A percentile compares a stretch with the other conserved stretches of the same genome.
Evolutionary conservation across 1,140 invertebrate species (phyloP).

Genomic region (Trypoxylus dichotomus): DNA sequence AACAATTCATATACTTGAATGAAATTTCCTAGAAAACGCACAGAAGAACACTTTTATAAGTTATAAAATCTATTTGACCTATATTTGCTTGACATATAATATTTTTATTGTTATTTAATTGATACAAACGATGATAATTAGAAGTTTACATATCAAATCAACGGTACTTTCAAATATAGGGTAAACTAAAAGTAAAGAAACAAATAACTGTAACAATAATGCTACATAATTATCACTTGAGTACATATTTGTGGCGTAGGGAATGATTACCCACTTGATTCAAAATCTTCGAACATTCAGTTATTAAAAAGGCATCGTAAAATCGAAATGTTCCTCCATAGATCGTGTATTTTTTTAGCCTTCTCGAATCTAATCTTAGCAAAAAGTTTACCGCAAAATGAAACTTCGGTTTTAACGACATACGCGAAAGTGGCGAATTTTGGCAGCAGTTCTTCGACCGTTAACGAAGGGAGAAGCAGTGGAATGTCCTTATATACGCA

Average conservation of each 20-base stretch:
- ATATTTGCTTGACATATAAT: not conserved
- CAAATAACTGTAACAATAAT: conserved; percentile 46
- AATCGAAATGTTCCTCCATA: not conserved
- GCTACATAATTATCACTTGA: conserved; percentile 45
- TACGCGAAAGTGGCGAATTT: conserved; percentile 51
- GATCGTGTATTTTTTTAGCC: not conserved
- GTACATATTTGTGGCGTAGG: conserved; percentile 41
- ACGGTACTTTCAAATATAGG: conserved; percentile 29
- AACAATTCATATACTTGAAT: no score
- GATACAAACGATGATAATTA: conserved; percentile 6
- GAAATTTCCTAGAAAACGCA: no score
- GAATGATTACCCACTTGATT: not conserved
- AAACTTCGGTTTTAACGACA: conserved; percentile 38
- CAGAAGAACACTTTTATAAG: not conserved
- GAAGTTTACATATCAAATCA: conserved; percentile 24
- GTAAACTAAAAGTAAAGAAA: conserved; percentile 28
- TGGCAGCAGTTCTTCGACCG: conserved; percentile 37
- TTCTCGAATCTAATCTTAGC: not conserved
- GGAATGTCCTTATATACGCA: conserved; percentile 46
- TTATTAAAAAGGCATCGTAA: not conserved
- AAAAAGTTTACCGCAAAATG: conserved; percentile 35
- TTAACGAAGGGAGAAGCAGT: conserved; percentile 39
- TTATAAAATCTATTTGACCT: not conserved
- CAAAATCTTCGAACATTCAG: conserved; percentile 1
- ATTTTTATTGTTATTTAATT: not conserved